A percentile compares a stretch with the other conserved stretches of the same genome.
Evolutionary conservation across 2,888 invertebrate genomes (phyloP).

Genomic region (Fragum sueziense): DNA sequence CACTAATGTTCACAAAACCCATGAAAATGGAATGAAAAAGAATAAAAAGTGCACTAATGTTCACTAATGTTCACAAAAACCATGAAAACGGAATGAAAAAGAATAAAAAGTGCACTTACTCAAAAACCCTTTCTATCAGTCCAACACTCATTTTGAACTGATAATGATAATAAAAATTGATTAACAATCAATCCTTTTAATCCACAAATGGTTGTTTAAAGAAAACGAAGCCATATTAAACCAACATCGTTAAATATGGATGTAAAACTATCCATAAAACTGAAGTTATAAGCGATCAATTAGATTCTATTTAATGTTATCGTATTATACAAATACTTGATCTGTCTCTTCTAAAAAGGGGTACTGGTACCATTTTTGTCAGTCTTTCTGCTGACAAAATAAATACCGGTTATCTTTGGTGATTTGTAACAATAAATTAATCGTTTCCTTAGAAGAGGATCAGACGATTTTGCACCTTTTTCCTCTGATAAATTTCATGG

Average conservation of each 20-base stretch:
- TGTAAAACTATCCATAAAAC: slow-evolving; percentile 3
- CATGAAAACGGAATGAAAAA: no score
- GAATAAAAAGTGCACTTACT: no score
- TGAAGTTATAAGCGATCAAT: slow-evolving; percentile 39
- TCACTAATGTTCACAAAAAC: no score
- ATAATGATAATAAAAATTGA: not conserved
- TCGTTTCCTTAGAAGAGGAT: no score
- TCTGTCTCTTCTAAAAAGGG: not conserved
- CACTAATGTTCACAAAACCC: no score
- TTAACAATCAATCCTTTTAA: not conserved
- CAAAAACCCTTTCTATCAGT: not conserved
- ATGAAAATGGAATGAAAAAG: no score
- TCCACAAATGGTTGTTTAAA: not conserved
- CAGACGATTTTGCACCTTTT: not conserved
- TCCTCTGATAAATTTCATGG: no score
- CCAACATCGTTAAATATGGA: not conserved
- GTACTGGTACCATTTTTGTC: no score
- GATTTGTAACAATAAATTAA: no score
- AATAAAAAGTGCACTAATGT: no score
- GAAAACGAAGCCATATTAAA: not conserved
- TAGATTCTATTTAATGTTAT: slow-evolving; percentile 35
- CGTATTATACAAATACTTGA: slow-evolving; percentile 35
- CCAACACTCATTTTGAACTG: not conserved
- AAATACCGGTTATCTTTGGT: no score
- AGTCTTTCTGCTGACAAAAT: no score